A percentile compares a stretch with the other conserved stretches of the same genome.
These are phyloP conservation scores for Saturnia japonica DNA, from an alignment of 2,888 invertebrate species.

Conservation along the genomic window DNA sequence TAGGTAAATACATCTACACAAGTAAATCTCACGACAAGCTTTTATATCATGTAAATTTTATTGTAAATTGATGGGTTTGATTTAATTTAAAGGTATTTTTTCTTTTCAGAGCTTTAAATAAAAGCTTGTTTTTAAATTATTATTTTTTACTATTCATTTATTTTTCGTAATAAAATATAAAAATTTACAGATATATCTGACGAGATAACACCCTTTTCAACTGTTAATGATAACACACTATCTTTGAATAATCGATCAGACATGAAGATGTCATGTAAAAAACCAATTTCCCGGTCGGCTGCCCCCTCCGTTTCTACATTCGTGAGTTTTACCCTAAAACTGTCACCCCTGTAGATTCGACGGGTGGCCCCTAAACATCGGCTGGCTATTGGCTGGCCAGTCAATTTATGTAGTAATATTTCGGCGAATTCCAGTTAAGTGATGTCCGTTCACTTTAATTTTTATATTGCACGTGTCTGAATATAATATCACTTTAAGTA, in stretches of 20 bases:
- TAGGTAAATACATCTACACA: too few relatives aligned
- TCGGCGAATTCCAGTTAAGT: not conserved
- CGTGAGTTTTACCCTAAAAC: constrained; percentile 57
- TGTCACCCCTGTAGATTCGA: constrained; percentile 47
- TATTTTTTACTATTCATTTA: too few relatives aligned
- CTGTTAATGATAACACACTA: not conserved
- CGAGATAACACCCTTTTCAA: too few relatives aligned
- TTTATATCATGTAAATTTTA: too few relatives aligned
- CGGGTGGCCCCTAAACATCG: constrained; percentile 40
- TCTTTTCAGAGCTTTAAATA: too few relatives aligned
- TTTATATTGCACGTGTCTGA: not conserved
- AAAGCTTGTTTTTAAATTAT: too few relatives aligned
- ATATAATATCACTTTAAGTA: not conserved
- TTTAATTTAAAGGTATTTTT: too few relatives aligned
- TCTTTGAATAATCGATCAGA: not conserved
- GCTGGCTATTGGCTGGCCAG: constrained; percentile 39
- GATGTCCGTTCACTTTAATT: not conserved
- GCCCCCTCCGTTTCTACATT: constrained; percentile 23
- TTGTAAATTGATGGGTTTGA: too few relatives aligned
- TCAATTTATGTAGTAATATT: not conserved
- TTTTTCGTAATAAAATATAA: too few relatives aligned
- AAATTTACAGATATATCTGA: too few relatives aligned
- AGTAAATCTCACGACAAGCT: too few relatives aligned
- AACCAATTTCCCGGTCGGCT: constrained; percentile 52
- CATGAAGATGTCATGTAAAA: constrained; percentile 21